Base-by-base conservation (phyloP, 2,797 vertebrate species). In the Zalophus californianus region DNA sequence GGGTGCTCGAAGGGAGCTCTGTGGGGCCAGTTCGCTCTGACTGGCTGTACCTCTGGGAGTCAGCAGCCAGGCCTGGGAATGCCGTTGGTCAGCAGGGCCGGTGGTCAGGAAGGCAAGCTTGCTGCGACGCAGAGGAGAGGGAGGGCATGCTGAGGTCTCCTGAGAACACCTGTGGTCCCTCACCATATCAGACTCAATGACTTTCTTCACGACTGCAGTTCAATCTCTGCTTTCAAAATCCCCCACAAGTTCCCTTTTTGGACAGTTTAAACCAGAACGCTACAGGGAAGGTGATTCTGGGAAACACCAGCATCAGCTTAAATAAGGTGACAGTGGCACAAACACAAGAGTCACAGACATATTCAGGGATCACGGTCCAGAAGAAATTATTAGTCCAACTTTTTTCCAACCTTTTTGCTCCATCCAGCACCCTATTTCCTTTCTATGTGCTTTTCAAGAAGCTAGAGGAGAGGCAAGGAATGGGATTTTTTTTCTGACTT, bases 121-220 rank as follows among this genome's bases (percentile, higher is more conserved):
- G 14, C 18, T 4, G 16, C 5, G 29, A 35, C 21, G 23, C 3
- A 3, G 50, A 23, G 32, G 48, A 73, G 21, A 44, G 5, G n/a
- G 25, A 56, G 54, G 70, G 54, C 0, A n/a, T 2, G 4, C 27
- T 23, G 11, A 2, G 35, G n/a, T 2, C 38, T 32, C 66, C 50
- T 0, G 1, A 32, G 23, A 29, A 52, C 35, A 38, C 32, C 23
- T 14, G 12, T 25, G 7, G 7, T 84, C 35, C 48, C 21, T 38
- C 41, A 21, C 27, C 35, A 0, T 60, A 3, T 20, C 0, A 4
- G n/a, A 68, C 54, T 10, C n/a, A 9, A 0, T n/a, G 73, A 38
- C 5, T 25, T 68, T n/a, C 41, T 23, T 62, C 38, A 29, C 4
- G 16, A 5, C 58, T 86, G 32, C 25, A 29, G 12, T 84, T 95